A percentile compares a stretch with the other conserved stretches of the same genome.
phyloP scores from a whole-genome alignment of 2,888 invertebrate genomes.

The Cryptus viduatorius region DNA sequence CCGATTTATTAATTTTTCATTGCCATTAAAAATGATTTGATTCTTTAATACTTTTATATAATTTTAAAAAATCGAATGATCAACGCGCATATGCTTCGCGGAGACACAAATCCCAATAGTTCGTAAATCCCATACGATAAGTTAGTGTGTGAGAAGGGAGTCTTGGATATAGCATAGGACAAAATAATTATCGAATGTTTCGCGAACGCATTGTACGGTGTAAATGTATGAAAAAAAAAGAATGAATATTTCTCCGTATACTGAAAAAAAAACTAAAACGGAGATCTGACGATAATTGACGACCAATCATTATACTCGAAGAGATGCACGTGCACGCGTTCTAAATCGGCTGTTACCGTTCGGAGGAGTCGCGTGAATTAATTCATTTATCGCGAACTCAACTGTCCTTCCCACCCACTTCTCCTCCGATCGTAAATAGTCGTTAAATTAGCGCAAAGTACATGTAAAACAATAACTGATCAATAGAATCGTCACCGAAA shows the following conservation, averaged over 20 bases:
- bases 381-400: conserved; percentile 28
- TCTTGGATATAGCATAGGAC: conserved; percentile 42
- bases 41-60: too few relatives aligned
- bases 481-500: conserved; percentile 6
- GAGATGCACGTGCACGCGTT: not conserved
- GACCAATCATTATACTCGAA: conserved; percentile 40
- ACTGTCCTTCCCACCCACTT: conserved; percentile 20
- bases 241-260: conserved; percentile 2
- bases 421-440: conserved; percentile 23
- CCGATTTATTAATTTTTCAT: too few relatives aligned
- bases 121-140: conserved; percentile 31
- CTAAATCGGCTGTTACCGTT: conserved; percentile 15
- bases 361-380: not conserved
- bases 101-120: conserved; percentile 32
- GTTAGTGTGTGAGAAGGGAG: conserved; percentile 34
- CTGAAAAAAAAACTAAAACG: conserved; percentile 16
- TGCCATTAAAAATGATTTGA: too few relatives aligned
- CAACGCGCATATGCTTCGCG: conserved; percentile 22
- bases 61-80: not conserved
- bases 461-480: not conserved
- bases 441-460: not conserved
- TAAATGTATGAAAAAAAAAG: conserved; percentile 36
- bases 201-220: conserved; percentile 49
- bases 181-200: conserved; percentile 43
- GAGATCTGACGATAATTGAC: conserved; percentile 18